A percentile compares a stretch with the other conserved stretches of the same genome.
Evolutionary conservation across 2,888 invertebrate genomes (phyloP).

Genomic region (Drosophila engyochracea): DNA sequence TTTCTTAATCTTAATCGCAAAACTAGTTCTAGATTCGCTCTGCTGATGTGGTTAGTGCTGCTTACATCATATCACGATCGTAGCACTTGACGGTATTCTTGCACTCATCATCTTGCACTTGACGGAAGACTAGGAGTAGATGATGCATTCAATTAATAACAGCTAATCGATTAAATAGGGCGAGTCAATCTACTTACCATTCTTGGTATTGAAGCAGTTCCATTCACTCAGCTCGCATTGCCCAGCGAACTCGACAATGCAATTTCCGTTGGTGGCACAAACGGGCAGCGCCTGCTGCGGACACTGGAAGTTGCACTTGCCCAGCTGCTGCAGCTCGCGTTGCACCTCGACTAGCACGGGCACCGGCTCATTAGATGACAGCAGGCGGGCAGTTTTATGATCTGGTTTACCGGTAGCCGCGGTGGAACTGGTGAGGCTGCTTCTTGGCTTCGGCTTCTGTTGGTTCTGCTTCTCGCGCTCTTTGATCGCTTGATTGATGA

Average conservation of each 20-base stretch:
- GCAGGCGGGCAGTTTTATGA: conserved; percentile 27
- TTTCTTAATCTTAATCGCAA: background rate
- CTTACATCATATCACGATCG: conserved; percentile 55
- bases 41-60: background rate
- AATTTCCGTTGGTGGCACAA: conserved; percentile 69
- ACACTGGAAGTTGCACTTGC: conserved; percentile 69
- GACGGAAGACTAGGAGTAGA: conserved; percentile 52
- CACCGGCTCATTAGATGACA: conserved; percentile 40
- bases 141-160: background rate
- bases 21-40: conserved; percentile 5
- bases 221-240: conserved; percentile 69
- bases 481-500: conserved; percentile 61
- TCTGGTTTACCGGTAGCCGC: background rate
- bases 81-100: conserved; percentile 59
- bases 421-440: conserved; percentile 1
- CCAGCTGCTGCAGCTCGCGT: conserved; percentile 49
- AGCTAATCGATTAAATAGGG: background rate
- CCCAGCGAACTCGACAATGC: conserved; percentile 67
- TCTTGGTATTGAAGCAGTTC: conserved; percentile 74
- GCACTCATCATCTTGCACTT: conserved; percentile 71
- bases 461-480: conserved; percentile 41
- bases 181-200: conserved; percentile 44
- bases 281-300: conserved; percentile 57
- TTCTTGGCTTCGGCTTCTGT: background rate
- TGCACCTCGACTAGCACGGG: conserved; percentile 56